Base-by-base conservation (phyloP, 2,113 vertebrate genomes). In the Ceyx melanurus region DNA sequence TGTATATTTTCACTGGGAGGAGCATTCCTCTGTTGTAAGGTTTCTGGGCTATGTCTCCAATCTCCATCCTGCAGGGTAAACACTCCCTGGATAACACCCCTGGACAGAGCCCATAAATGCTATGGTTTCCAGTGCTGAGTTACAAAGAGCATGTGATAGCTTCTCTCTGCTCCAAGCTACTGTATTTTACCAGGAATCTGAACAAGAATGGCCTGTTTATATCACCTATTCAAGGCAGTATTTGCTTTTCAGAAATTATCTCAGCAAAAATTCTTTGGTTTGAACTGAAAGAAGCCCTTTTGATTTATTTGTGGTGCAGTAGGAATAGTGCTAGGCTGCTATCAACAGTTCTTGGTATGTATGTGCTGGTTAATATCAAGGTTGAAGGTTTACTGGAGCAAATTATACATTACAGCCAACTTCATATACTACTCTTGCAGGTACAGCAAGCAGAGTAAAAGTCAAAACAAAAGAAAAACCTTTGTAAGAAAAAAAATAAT, bases 1-100 rank as follows among this genome's bases (percentile, higher is more conserved):
- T 40, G 54, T 75, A 16, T 22, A 29, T 77, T 94, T 89, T 82
- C 57, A 70, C 0, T 3, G 64, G 72, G 65, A 56, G 82, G 26
- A 94, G 90, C 91, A 94, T 94, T 94, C 72, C 92, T 86, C 71
- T 86, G 93, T 97, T 88, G 92, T 25, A 92, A 81, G 92, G 93
- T 81, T 96, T 88, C 92, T 85, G 82, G 62, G 82, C 67, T 93
- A 73, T 40, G 67, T 71, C 74, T 96, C 95, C 90, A 73, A 68
- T 65, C 70, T 83, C 78, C 82, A 94, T 92, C 80, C 94, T n/a
- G 53, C 78, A 86, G 65, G 58, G 93, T 93, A 97, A 96, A 97
- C 88, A 93, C 66, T 91, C 60, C 56, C 42, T 56, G 78, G 89
- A 92, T 95, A 95, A 94, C 90, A 90, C 45, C 70, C 31, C 62